These are phyloP conservation scores for Brachystomella parvula DNA, from an alignment of 1,140 invertebrate species.

Conservation along the genomic window DNA sequence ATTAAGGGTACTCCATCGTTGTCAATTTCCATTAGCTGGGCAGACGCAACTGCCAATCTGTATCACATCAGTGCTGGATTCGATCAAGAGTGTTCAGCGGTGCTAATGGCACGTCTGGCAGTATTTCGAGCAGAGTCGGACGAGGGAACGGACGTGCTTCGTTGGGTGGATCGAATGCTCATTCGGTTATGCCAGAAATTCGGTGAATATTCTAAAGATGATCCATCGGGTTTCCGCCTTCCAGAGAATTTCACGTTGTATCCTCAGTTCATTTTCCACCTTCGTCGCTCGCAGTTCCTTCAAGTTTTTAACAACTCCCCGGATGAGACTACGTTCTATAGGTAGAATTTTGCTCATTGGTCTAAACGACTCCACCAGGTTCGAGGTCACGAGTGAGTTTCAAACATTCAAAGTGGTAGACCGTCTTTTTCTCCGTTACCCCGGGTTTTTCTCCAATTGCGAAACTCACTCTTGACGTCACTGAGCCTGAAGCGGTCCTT, in stretches of 20 bases:
- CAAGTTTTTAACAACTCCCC: slow-evolving; percentile 99
- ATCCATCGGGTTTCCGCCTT: slow-evolving; percentile 90
- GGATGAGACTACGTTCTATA: slow-evolving; percentile 98
- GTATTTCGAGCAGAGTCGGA: slow-evolving; percentile 93
- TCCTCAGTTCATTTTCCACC: slow-evolving; percentile 99
- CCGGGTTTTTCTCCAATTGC: too few relatives aligned
- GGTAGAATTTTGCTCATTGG: slow-evolving; percentile 53
- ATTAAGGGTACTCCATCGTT: not conserved
- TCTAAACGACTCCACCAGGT: too few relatives aligned
- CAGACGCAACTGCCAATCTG: slow-evolving; percentile 67
- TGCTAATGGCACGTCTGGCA: slow-evolving; percentile 92
- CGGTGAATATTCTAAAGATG: slow-evolving; percentile 95
- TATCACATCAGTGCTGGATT: slow-evolving; percentile 84
- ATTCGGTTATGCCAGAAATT: slow-evolving; percentile 99
- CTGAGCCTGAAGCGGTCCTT: too few relatives aligned
- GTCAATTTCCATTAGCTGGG: slow-evolving; percentile 55
- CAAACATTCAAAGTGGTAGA: too few relatives aligned
- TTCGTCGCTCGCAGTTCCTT: slow-evolving; percentile 94
- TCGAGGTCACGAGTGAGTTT: too few relatives aligned
- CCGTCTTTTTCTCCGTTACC: too few relatives aligned
- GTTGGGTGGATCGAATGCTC: slow-evolving; percentile 97
- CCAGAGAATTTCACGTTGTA: slow-evolving; percentile 95
- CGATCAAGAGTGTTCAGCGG: slow-evolving; percentile 95
- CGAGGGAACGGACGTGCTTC: slow-evolving; percentile 89
- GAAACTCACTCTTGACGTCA: too few relatives aligned